These are phyloP conservation scores for Coccyzus lansbergi DNA, from an alignment of 2,797 vertebrate genomes.

Conservation along the genomic window DNA sequence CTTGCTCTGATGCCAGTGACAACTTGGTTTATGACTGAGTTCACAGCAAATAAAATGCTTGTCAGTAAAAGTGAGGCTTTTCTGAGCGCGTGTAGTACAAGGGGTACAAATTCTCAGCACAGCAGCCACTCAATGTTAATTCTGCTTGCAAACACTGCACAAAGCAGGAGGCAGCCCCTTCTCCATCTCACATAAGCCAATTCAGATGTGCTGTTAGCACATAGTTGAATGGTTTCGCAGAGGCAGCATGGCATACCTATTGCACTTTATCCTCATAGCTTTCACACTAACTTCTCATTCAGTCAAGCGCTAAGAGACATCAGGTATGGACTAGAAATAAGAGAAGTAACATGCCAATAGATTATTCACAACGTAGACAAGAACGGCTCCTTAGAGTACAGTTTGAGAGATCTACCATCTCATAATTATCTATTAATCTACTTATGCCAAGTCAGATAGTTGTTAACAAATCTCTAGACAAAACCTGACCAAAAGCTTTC, in stretches of 20 bases:
- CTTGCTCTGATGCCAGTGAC: background rate
- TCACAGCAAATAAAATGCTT: background rate
- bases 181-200: background rate
- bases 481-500: background rate
- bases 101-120: background rate
- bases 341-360: background rate
- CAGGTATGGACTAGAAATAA: background rate
- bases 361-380: background rate
- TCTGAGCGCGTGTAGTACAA: background rate
- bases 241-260: background rate
- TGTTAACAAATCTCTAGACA: background rate
- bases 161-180: background rate
- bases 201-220: background rate
- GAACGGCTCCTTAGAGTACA: background rate
- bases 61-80: background rate
- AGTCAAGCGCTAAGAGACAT: background rate
- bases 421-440: background rate
- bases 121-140: background rate
- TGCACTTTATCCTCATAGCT: background rate
- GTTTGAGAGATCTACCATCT: background rate
- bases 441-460: background rate
- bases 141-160: background rate
- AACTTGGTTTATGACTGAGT: background rate
- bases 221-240: background rate
- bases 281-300: background rate